Conservation (phyloP, 2,888 invertebrate genomes). For the Camptogramma bilineatum region DNA sequence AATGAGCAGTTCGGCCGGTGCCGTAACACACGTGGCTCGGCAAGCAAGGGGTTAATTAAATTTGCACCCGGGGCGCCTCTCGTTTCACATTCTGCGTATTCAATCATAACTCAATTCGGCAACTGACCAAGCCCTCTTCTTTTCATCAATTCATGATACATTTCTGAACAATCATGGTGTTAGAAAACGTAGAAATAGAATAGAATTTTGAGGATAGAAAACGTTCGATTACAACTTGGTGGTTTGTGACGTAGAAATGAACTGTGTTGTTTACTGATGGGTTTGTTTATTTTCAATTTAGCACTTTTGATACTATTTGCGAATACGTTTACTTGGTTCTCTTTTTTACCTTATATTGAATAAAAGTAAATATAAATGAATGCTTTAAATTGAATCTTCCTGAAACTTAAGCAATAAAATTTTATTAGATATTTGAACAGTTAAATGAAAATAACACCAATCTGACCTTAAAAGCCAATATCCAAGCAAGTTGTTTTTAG, state of each 20-base stretch:
- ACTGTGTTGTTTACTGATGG: not conserved
- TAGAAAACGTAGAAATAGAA: too few species aligned
- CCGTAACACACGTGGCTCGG: constrained; percentile 61
- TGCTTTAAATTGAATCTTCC: not conserved
- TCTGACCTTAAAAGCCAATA: not conserved
- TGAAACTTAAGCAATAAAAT: not conserved
- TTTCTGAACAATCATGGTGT: constrained; percentile 45
- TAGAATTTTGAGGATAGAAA: constrained; percentile 19
- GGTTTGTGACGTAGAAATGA: not conserved
- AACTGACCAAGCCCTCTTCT: constrained; percentile 66
- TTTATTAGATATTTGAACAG: not conserved
- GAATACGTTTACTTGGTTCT: too few species aligned
- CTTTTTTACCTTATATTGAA: too few species aligned
- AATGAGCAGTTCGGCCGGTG: constrained; percentile 48
- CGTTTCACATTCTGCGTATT: constrained; percentile 82
- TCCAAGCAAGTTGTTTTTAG: not conserved
- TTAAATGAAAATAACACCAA: not conserved
- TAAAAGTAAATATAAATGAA: too few species aligned
- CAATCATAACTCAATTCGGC: constrained; percentile 85
- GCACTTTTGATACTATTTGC: not conserved
- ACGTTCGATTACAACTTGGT: constrained; percentile 25
- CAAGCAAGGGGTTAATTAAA: constrained; percentile 84
- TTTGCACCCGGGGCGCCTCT: constrained; percentile 82
- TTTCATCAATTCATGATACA: constrained; percentile 66
- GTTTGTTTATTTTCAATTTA: not conserved